Conservation (phyloP, 2,888 invertebrate species). For the Oligia fasciuncula region DNA sequence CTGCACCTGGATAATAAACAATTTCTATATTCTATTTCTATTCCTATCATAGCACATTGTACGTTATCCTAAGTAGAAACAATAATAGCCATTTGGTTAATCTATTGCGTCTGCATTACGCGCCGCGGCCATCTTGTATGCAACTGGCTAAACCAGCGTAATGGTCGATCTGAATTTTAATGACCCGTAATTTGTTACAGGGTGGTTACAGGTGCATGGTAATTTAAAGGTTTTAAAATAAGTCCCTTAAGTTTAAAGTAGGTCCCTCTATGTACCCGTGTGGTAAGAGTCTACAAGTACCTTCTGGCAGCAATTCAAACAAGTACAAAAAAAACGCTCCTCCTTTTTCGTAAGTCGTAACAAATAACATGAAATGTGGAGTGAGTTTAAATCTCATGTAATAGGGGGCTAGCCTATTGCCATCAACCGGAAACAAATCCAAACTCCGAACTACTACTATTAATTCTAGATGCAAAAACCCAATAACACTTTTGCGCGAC, state of each 20-base stretch:
- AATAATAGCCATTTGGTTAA: slow-evolving; percentile 9
- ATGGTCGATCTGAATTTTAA: slow-evolving; percentile 28
- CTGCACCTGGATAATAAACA: neutral
- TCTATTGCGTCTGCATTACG: slow-evolving; percentile 19
- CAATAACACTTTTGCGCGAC: neutral
- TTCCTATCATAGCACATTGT: neutral
- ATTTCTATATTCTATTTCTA: neutral
- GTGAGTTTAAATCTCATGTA: neutral
- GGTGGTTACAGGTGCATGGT: slow-evolving; percentile 14
- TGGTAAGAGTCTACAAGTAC: neutral
- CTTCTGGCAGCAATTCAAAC: neutral
- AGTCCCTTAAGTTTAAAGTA: too few species aligned
- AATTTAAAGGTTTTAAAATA: neutral
- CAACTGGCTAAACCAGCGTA: slow-evolving; percentile 24
- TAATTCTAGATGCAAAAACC: neutral
- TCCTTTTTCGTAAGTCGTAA: neutral
- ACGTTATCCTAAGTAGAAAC: neutral
- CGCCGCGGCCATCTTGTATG: slow-evolving; percentile 29
- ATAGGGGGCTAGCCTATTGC: too few species aligned
- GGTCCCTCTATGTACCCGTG: neutral
- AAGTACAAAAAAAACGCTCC: neutral
- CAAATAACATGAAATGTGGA: neutral
- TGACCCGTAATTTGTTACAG: slow-evolving; percentile 23
- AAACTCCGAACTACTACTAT: too few species aligned
- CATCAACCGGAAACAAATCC: neutral